phyloP scores from a whole-genome alignment of 2,797 vertebrate genomes.

The Gadopsis bispinosus region DNA sequence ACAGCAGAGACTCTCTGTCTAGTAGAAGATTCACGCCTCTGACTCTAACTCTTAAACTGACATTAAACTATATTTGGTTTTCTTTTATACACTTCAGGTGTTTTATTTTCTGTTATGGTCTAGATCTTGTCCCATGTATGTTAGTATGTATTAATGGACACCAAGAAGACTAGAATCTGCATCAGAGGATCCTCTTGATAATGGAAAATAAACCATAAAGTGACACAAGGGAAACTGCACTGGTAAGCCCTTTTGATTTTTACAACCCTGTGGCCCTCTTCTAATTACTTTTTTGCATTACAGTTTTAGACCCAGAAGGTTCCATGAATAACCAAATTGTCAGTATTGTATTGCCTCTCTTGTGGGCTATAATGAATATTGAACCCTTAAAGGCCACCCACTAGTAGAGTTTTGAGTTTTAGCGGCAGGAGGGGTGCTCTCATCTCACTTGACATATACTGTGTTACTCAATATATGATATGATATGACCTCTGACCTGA shows the following conservation, averaged over 20 bases:
- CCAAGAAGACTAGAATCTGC: neutral
- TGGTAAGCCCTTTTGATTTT: neutral
- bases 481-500: conserved; percentile 14
- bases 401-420: neutral
- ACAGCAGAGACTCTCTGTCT: no score
- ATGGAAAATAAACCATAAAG: neutral
- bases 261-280: conserved; percentile 6
- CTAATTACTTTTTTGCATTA: conserved; percentile 34
- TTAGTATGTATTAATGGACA: neutral
- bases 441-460: neutral
- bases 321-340: conserved; percentile 11
- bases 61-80: neutral
- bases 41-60: no score
- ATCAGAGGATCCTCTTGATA: neutral
- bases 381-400: conserved; percentile 3
- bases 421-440: neutral
- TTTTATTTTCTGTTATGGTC: neutral
- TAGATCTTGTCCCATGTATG: neutral
- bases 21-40: no score
- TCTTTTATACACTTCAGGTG: neutral
- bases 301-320: conserved; percentile 7
- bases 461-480: neutral
- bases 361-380: conserved; percentile 21
- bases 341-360: conserved; percentile 12
- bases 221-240: neutral